phyloP scores from a whole-genome alignment of 2,113 vertebrate species.

The Puma concolor region DNA sequence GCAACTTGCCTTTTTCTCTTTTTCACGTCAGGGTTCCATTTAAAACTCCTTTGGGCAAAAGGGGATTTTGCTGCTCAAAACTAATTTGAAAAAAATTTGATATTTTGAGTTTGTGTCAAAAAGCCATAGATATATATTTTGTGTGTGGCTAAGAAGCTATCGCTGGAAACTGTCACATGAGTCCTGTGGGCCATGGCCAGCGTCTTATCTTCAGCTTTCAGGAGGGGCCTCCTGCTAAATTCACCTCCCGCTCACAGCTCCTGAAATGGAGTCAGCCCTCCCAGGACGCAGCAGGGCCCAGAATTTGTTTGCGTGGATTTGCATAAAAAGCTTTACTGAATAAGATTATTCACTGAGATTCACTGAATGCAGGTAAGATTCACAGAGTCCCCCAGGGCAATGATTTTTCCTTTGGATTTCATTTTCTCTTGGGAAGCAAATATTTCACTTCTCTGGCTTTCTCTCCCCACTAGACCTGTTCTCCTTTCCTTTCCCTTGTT shows the following conservation, averaged over 20 bases:
- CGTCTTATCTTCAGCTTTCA: slow-evolving; percentile 85
- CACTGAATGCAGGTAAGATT: slow-evolving; percentile 78
- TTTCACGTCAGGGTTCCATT: not conserved
- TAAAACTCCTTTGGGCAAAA: slow-evolving; percentile 53
- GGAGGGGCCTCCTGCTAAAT: slow-evolving; percentile 83
- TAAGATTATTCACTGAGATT: slow-evolving; percentile 75
- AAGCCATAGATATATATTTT: slow-evolving; percentile 52
- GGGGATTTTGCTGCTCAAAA: slow-evolving; percentile 50
- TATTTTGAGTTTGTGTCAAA: slow-evolving; percentile 53
- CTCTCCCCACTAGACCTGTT: not conserved
- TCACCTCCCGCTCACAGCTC: slow-evolving; percentile 75
- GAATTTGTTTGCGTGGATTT: slow-evolving; percentile 85
- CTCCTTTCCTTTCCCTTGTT: not conserved
- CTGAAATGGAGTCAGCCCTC: slow-evolving; percentile 82
- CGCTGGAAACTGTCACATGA: slow-evolving; percentile 79
- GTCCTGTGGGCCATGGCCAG: slow-evolving; percentile 77
- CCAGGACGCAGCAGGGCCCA: slow-evolving; percentile 76
- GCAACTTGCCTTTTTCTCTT: not conserved
- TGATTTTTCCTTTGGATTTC: slow-evolving; percentile 58
- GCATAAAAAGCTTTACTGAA: slow-evolving; percentile 82
- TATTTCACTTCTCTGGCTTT: not conserved
- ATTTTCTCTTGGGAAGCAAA: slow-evolving; percentile 44
- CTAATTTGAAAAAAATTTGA: slow-evolving; percentile 36
- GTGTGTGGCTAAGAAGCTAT: slow-evolving; percentile 83
- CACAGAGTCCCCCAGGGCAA: slow-evolving; percentile 70